phyloP scores from a whole-genome alignment of 2,797 vertebrate species.

The Malurus splendens region DNA sequence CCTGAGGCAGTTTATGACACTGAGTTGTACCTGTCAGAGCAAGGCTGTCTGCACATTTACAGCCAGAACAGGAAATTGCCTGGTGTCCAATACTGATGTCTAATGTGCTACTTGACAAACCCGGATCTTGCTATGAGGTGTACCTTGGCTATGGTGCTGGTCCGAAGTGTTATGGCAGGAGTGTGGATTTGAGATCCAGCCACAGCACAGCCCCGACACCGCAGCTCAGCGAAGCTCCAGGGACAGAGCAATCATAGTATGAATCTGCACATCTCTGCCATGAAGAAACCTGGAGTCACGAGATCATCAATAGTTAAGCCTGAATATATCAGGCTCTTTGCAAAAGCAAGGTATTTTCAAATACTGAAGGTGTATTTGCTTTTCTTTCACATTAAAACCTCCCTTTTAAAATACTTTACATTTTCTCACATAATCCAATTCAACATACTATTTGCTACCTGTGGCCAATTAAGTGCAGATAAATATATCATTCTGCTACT shows the following conservation, averaged over 20 bases:
- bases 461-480: not conserved
- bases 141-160: not conserved
- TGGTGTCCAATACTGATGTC: not conserved
- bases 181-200: not conserved
- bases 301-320: not conserved
- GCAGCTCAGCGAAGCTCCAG: rapidly evolving
- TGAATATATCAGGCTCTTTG: not conserved
- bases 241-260: rapidly evolving
- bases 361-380: not conserved
- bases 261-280: not conserved
- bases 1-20: not conserved
- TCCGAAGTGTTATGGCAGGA: not conserved
- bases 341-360: not conserved
- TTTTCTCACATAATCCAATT: not conserved
- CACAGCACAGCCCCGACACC: rapidly evolving
- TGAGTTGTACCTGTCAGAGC: not conserved
- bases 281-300: not conserved
- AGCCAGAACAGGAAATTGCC: not conserved
- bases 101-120: not conserved
- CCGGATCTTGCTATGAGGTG: not conserved
- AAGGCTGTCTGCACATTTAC: not conserved
- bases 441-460: not conserved
- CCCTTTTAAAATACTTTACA: not conserved
- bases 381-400: not conserved
- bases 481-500: not conserved